Conservation (phyloP, 2,888 invertebrate genomes). For the Pristionchus exspectatus region DNA sequence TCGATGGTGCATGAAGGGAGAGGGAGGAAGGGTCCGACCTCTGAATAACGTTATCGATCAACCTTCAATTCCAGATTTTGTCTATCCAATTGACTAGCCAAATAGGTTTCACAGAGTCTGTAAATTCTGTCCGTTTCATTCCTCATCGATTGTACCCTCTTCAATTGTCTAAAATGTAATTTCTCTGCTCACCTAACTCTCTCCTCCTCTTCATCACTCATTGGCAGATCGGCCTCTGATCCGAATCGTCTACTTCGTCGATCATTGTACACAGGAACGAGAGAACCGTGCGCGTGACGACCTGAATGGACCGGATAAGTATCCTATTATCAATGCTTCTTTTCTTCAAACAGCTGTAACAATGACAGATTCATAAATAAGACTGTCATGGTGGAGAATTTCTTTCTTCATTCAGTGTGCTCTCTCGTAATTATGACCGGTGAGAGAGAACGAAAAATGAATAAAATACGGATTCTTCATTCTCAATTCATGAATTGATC, state of each 20-base stretch:
- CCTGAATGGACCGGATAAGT: background rate
- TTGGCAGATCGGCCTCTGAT: constrained; percentile 53
- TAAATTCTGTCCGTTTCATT: background rate
- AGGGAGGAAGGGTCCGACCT: constrained; percentile 32
- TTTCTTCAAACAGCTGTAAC: no score
- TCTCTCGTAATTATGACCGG: no score
- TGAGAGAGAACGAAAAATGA: no score
- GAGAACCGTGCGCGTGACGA: constrained; percentile 5
- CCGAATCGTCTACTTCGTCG: constrained; percentile 41
- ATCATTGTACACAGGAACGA: constrained; percentile 48
- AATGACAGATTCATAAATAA: no score
- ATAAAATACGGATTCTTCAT: no score
- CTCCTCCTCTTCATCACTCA: constrained; percentile 50
- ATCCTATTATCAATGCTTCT: background rate
- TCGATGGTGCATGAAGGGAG: constrained; percentile 32
- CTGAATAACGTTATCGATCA: background rate
- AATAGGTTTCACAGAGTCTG: background rate
- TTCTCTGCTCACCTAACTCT: constrained; percentile 32
- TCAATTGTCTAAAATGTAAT: no score
- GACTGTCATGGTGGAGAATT: no score
- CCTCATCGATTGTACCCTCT: background rate
- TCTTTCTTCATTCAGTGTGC: no score
- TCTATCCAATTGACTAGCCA: background rate
- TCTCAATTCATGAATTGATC: no score
- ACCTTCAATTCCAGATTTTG: no score